Percentiles rank a stretch among this genome's conserved stretches.
Evolutionary conservation across 2,888 invertebrate species (phyloP).

Genomic region (Eristalinus aeneus): DNA sequence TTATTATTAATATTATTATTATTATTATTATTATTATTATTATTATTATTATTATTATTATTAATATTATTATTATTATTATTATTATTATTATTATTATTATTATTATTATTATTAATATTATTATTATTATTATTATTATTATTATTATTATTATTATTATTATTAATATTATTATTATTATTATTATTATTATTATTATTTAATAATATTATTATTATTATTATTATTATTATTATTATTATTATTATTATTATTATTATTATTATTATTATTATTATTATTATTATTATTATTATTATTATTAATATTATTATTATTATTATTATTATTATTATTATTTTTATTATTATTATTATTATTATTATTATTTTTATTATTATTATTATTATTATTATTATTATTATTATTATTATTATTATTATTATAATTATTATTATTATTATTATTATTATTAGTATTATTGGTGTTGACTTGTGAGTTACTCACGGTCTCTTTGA

Average conservation of each 20-base stretch:
- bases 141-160: conserved; percentile 28
- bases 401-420: too few species aligned
- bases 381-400: too few species aligned
- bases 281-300: conserved; percentile 13
- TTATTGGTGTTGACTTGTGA: too few species aligned
- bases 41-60: conserved; percentile 15
- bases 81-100: conserved; percentile 23
- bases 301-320: conserved; percentile 20
- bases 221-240: too few species aligned
- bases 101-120: conserved; percentile 22
- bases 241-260: conserved; percentile 17
- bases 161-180: conserved; percentile 25
- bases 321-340: conserved; percentile 24
- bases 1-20: conserved; percentile 25
- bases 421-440: too few species aligned
- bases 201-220: not conserved
- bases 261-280: conserved; percentile 4
- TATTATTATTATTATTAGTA: too few species aligned
- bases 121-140: conserved; percentile 24
- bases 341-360: conserved; percentile 5
- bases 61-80: conserved; percentile 23
- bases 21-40: conserved; percentile 27
- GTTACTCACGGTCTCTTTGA: too few species aligned
- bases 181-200: conserved; percentile 16
- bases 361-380: too few species aligned